Conservation (phyloP, 2,797 vertebrate genomes). For the Leuciscus waleckii region DNA sequence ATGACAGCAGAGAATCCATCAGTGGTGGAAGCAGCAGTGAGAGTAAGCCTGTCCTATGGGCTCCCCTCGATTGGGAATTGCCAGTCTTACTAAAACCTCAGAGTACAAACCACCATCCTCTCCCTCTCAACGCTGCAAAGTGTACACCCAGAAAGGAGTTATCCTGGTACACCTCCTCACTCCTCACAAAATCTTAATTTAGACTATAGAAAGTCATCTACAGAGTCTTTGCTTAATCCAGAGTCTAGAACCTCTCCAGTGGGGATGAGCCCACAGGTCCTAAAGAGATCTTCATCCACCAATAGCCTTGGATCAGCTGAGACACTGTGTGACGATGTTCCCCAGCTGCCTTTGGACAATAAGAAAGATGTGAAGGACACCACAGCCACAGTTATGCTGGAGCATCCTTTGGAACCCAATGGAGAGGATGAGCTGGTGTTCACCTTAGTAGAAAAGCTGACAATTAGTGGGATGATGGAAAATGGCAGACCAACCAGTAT, state of each 20-base stretch:
- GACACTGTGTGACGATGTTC: conserved; percentile 73
- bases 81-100: conserved; percentile 93
- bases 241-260: conserved; percentile 90
- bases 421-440: conserved; percentile 88
- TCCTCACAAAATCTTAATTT: conserved; percentile 77
- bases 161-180: conserved; percentile 83
- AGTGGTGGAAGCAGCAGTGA: conserved; percentile 83
- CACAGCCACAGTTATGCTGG: conserved; percentile 81
- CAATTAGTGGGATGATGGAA: conserved; percentile 83
- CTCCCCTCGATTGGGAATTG: conserved; percentile 92
- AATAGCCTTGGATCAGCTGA: conserved; percentile 83
- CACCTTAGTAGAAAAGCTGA: conserved; percentile 84
- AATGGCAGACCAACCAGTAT: conserved; percentile 86
- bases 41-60: conserved; percentile 89
- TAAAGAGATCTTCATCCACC: conserved; percentile 82
- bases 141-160: conserved; percentile 96
- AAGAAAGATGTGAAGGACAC: conserved; percentile 76
- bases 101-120: conserved; percentile 94
- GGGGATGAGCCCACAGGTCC: conserved; percentile 92
- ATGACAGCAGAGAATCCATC: conserved; percentile 88
- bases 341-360: conserved; percentile 78
- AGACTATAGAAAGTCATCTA: conserved; percentile 76
- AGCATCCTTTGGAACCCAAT: conserved; percentile 81
- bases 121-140: conserved; percentile 92
- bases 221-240: conserved; percentile 81